Conservation (phyloP, 2,888 invertebrate species). For the Anorthoa munda region DNA sequence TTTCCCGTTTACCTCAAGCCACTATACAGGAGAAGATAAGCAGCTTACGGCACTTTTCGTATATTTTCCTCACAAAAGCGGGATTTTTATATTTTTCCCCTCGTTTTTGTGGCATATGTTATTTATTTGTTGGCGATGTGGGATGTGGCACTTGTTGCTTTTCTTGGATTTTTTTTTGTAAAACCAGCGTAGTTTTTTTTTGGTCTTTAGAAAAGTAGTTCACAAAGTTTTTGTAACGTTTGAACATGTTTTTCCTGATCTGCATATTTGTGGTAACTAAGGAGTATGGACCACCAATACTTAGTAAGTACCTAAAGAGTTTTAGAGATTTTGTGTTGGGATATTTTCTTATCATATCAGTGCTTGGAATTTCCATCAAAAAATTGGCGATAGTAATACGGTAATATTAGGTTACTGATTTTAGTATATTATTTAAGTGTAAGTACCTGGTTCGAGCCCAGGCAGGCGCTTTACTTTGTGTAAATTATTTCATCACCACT, state of each 20-base stretch:
- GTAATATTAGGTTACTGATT: too few species aligned
- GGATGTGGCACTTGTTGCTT: constrained; percentile 34
- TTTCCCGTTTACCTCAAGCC: constrained; percentile 38
- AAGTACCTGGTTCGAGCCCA: too few species aligned
- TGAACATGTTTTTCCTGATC: background rate
- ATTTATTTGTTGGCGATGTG: constrained; percentile 29
- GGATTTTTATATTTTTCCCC: constrained; percentile 31
- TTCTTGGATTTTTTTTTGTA: constrained; percentile 5
- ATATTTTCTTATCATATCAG: too few species aligned
- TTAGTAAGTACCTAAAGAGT: too few species aligned
- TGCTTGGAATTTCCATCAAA: too few species aligned
- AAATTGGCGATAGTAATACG: too few species aligned
- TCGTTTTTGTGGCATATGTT: constrained; percentile 31
- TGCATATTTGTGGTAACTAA: background rate
- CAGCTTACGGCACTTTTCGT: constrained; percentile 35
- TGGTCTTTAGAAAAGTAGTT: background rate
- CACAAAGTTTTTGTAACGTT: background rate
- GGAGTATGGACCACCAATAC: too few species aligned
- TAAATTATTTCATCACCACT: too few species aligned
- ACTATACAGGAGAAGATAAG: constrained; percentile 35
- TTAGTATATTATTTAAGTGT: too few species aligned
- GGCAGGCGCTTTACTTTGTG: too few species aligned
- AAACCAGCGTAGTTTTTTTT: background rate
- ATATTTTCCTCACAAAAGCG: constrained; percentile 33
- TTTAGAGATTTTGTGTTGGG: too few species aligned